Evolutionary conservation across 2,888 invertebrate species (phyloP).

Genomic region (Onthophagus sagittarius): DNA sequence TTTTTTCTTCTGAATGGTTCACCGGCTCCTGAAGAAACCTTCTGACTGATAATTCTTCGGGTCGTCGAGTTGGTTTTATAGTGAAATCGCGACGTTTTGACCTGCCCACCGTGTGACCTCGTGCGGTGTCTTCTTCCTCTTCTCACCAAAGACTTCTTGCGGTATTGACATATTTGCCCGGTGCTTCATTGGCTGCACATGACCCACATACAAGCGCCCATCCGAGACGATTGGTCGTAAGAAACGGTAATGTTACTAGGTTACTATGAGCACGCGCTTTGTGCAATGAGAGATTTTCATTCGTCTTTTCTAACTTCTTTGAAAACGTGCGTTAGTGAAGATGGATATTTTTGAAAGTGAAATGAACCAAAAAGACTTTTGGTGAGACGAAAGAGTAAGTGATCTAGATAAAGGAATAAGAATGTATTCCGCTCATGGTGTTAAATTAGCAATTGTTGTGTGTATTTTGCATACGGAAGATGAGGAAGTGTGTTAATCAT

Average conservation of each 20-base stretch:
- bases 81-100: conserved; percentile 39
- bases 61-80: conserved; percentile 45
- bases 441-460: neutral
- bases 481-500: neutral
- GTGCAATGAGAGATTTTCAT: neutral
- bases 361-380: neutral
- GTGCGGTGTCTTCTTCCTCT: conserved; percentile 34
- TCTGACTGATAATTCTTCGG: conserved; percentile 42
- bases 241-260: conserved; percentile 25
- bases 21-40: neutral
- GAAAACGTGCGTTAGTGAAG: neutral
- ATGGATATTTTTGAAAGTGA: neutral
- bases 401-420: neutral
- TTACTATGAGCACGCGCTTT: neutral
- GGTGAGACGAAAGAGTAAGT: neutral
- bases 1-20: neutral
- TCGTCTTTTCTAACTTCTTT: neutral
- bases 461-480: neutral
- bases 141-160: neutral
- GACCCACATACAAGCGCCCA: conserved; percentile 39
- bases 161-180: conserved; percentile 43
- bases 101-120: conserved; percentile 41
- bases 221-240: conserved; percentile 30
- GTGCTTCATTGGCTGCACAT: conserved; percentile 39
- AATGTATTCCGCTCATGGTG: neutral